phyloP scores from a whole-genome alignment of 2,797 vertebrate species.

The Eulemur rubriventer region DNA sequence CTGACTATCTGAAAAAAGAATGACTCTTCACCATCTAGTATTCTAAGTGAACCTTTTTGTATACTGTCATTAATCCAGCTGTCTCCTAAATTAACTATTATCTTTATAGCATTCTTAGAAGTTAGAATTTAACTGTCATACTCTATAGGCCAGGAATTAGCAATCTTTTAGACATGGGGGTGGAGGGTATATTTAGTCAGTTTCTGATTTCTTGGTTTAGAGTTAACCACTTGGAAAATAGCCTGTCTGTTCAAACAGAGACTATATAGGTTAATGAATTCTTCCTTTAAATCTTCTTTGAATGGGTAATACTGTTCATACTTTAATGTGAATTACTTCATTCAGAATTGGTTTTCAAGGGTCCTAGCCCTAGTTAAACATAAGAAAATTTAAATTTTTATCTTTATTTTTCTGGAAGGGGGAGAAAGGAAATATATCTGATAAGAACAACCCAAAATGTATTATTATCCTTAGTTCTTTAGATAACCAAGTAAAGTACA shows the following conservation, averaged over 20 bases:
- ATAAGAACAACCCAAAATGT: constrained; percentile 27
- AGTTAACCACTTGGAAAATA: not conserved
- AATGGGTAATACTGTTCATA: not conserved
- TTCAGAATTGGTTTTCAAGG: constrained; percentile 38
- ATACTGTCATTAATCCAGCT: not conserved
- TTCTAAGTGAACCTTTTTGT: not conserved
- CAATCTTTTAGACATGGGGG: not conserved
- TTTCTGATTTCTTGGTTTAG: constrained; percentile 47
- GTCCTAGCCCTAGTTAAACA: not conserved
- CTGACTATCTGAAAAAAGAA: not conserved
- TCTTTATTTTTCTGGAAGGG: constrained; percentile 27
- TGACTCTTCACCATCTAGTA: not conserved
- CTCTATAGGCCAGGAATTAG: not conserved
- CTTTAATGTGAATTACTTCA: constrained; percentile 31
- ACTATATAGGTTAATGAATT: not conserved
- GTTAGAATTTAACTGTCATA: constrained; percentile 27
- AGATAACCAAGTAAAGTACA: not conserved
- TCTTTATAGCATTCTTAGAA: constrained; percentile 21
- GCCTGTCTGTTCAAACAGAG: not conserved
- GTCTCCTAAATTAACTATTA: not conserved
- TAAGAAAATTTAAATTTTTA: not conserved
- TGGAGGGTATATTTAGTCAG: not conserved
- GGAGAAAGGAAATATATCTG: not conserved
- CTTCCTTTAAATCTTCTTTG: constrained; percentile 16
- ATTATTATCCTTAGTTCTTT: not conserved